A percentile compares a stretch with the other conserved stretches of the same genome.
Evolutionary conservation across 1,140 invertebrate species (phyloP).

Genomic region (Zaprionus tsacasi): DNA sequence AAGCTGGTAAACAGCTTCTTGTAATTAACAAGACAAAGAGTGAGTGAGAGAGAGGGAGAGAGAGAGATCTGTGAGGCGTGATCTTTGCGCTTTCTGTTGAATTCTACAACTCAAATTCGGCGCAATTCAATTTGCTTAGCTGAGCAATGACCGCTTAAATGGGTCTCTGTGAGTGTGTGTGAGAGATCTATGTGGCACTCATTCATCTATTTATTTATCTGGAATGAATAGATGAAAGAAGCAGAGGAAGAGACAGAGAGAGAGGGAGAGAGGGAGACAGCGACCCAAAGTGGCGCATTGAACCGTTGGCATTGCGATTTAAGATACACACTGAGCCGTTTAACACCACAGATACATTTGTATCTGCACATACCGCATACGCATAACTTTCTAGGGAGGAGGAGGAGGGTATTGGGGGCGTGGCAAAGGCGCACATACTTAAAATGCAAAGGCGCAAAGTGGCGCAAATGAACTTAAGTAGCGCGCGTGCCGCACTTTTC

Average conservation of each 20-base stretch:
- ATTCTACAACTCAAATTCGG: neutral
- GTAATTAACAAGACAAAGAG: slow-evolving; percentile 18
- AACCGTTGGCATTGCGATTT: slow-evolving; percentile 48
- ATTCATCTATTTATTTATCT: slow-evolving; percentile 29
- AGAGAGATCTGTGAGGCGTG: neutral
- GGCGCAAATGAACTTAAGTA: slow-evolving; percentile 80
- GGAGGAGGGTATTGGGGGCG: neutral
- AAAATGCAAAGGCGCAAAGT: slow-evolving; percentile 73
- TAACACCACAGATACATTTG: slow-evolving; percentile 40
- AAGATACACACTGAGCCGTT: neutral
- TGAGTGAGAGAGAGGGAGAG: neutral
- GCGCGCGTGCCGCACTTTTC: slow-evolving; percentile 49
- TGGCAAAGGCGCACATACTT: slow-evolving; percentile 50
- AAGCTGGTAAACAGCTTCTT: neutral
- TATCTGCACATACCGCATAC: slow-evolving; percentile 25
- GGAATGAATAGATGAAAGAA: no score
- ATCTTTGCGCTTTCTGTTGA: slow-evolving; percentile 7
- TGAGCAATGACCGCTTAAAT: slow-evolving; percentile 36
- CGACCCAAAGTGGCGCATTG: slow-evolving; percentile 61
- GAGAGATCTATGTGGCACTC: slow-evolving; percentile 10
- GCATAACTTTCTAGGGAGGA: slow-evolving; percentile 25
- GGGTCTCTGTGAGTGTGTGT: neutral
- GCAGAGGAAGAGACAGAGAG: slow-evolving; percentile 6
- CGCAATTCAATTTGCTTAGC: slow-evolving; percentile 5
- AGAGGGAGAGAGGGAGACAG: slow-evolving; percentile 46